These are phyloP conservation scores for Dryadula phaetusa DNA, from an alignment of 2,888 invertebrate species.

Conservation along the genomic window DNA sequence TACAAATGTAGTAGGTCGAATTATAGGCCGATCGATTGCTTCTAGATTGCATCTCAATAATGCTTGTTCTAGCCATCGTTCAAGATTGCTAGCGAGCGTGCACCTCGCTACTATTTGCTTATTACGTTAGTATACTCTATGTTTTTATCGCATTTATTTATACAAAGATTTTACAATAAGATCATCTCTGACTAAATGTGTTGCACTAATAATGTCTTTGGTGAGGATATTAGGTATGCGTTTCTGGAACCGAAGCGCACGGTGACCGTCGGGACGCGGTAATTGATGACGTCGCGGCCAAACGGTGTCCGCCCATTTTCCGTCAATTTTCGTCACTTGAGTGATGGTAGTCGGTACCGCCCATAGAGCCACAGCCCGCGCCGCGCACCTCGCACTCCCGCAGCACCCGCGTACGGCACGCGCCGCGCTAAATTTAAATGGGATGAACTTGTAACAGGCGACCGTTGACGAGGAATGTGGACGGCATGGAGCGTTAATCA, in stretches of 20 bases:
- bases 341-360: slow-evolving; percentile 81
- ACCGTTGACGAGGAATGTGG: slow-evolving; percentile 74
- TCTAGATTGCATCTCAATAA: slow-evolving; percentile 83
- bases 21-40: slow-evolving; percentile 79
- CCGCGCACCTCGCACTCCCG: slow-evolving; percentile 54
- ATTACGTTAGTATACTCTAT: slow-evolving; percentile 68
- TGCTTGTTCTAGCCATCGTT: slow-evolving; percentile 71
- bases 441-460: slow-evolving; percentile 82
- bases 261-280: slow-evolving; percentile 80
- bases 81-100: slow-evolving; percentile 68
- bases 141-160: slow-evolving; percentile 46
- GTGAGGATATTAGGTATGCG: slow-evolving; percentile 75
- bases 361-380: slow-evolving; percentile 56
- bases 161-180: slow-evolving; percentile 40
- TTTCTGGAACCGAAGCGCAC: slow-evolving; percentile 61
- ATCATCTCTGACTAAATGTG: slow-evolving; percentile 51
- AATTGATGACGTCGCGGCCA: slow-evolving; percentile 83
- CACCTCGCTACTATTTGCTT: slow-evolving; percentile 65
- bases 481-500: slow-evolving; percentile 78
- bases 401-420: slow-evolving; percentile 71
- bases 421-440: slow-evolving; percentile 83
- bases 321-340: slow-evolving; percentile 85
- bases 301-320: slow-evolving; percentile 84
- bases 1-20: slow-evolving; percentile 76
- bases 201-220: slow-evolving; percentile 64